phyloP scores from a whole-genome alignment of 2,797 vertebrate genomes.

The Holocentrus rufus region DNA sequence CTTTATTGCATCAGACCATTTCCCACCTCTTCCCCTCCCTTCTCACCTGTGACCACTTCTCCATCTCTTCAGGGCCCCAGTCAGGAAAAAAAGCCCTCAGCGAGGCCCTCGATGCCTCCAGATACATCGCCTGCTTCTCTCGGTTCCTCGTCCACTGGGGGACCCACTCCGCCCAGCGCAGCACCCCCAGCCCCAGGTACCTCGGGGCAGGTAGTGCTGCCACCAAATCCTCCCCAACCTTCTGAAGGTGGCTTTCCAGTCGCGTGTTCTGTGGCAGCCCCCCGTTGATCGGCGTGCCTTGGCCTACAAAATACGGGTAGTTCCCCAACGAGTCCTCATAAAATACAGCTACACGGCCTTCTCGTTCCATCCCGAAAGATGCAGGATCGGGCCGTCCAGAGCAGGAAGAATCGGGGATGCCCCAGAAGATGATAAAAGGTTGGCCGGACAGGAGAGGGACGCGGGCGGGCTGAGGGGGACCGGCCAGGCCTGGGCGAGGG shows the following conservation, averaged over 20 bases:
- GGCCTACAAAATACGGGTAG: conserved; percentile 80
- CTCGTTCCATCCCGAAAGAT: conserved; percentile 79
- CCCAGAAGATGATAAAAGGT: conserved; percentile 85
- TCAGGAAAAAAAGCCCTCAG: conserved; percentile 80
- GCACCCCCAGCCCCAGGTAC: conserved; percentile 80
- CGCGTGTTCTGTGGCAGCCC: conserved; percentile 84
- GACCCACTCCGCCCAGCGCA: conserved; percentile 82
- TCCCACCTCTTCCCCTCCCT: background rate
- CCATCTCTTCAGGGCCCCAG: conserved; percentile 81
- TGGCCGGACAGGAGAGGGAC: conserved; percentile 81
- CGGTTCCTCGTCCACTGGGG: conserved; percentile 82
- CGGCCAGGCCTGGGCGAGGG: conserved; percentile 48
- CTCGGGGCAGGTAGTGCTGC: conserved; percentile 75
- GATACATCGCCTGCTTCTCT: conserved; percentile 76
- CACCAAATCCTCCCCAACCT: conserved; percentile 77
- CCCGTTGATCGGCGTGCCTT: conserved; percentile 74
- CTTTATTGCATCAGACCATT: background rate
- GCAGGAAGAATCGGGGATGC: conserved; percentile 79
- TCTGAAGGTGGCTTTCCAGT: conserved; percentile 80
- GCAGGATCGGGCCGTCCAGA: conserved; percentile 70
- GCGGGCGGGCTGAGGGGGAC: conserved; percentile 71
- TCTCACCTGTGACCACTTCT: conserved; percentile 84
- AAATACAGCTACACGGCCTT: conserved; percentile 80
- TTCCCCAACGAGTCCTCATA: conserved; percentile 81
- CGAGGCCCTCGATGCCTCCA: conserved; percentile 76